phyloP scores from a whole-genome alignment of 2,888 invertebrate genomes.

The Branchinecta sandiegonensis region DNA sequence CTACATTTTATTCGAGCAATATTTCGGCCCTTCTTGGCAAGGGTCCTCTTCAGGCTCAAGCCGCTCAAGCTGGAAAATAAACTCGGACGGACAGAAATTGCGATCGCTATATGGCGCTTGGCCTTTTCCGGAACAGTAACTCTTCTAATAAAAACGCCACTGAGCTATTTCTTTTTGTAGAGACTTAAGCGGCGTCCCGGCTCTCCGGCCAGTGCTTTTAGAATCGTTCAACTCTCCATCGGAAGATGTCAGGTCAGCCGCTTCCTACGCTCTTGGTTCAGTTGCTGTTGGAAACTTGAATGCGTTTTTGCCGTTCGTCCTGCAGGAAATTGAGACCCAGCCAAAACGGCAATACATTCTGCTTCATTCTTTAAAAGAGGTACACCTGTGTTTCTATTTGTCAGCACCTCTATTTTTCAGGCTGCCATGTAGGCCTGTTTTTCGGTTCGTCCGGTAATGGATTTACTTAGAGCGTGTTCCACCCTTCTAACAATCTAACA shows the following conservation, averaged over 20 bases:
- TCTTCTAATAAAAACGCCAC: too few relatives aligned
- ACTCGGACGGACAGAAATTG: too few relatives aligned
- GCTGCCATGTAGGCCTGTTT: too few relatives aligned
- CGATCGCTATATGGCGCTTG: too few relatives aligned
- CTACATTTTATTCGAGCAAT: too few relatives aligned
- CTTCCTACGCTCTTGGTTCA: conserved; percentile 89
- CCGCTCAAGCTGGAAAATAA: too few relatives aligned
- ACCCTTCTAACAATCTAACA: too few relatives aligned
- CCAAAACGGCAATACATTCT: conserved; percentile 90
- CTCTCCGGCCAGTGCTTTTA: conserved; percentile 33
- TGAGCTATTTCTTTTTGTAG: conserved; percentile 28
- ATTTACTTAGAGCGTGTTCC: too few relatives aligned
- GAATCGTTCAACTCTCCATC: conserved; percentile 61
- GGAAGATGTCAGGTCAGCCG: conserved; percentile 94
- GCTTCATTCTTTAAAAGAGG: conserved; percentile 93
- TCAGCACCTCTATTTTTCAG: neutral
- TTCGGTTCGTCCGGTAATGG: too few relatives aligned
- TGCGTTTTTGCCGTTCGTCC: conserved; percentile 81
- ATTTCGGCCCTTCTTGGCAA: too few relatives aligned
- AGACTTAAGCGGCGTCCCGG: conserved; percentile 31
- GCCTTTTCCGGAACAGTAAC: too few relatives aligned
- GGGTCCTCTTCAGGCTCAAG: too few relatives aligned
- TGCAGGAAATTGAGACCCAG: conserved; percentile 82
- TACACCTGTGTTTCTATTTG: conserved; percentile 32
- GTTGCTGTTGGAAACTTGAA: conserved; percentile 89